Evolutionary conservation across 2,888 invertebrate species (phyloP), one percentile per base, ranked within the genome.

Genomic region (Nemotelus nigrinus): DNA sequence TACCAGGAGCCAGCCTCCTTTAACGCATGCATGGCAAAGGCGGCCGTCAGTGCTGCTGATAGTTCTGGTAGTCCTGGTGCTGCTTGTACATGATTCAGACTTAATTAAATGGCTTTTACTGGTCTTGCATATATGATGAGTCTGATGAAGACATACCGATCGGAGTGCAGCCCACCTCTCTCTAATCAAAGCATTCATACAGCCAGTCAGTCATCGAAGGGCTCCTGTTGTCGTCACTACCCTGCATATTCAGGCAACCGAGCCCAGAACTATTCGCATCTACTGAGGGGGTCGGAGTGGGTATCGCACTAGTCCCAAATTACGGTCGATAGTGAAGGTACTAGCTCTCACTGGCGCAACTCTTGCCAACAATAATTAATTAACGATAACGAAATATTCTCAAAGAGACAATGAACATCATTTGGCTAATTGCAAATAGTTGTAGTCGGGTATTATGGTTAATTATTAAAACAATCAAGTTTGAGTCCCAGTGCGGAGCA

Each of bases 391-490:
- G 82, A 80, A 82, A 81, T 82, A 82, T 82, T 82, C 81, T 82
- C 82, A 82, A 82, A 81, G 82, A 82, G 81, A 82, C 82, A 82
- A 81, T 82, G 82, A 81, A 82, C 81, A 81, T 81, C 81, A 82
- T 82, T 82, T 82, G 81, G 82, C 81, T 82, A 82, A 82, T 82
- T 82, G 82, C 81, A 82, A 82, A 82, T 82, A 81, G 82, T 82
- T 82, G 82, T 82, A 82, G 80, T 80, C 79, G 79, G 81, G 81
- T 80, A 82, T 82, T 82, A 82, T 81, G 82, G 82, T 82, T 82
- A 82, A 82, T 82, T 82, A 82, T 82, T 82, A 80, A 82, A 82
- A 82, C 82, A 82, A 82, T 82, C 82, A 82, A 81, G 82, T 81
- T 80, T 63, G 80, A 80, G 25, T 80, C 65, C 76, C 70, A 43